Percentiles rank a stretch among this genome's conserved stretches.
Evolutionary conservation across 2,888 invertebrate species (phyloP).

Genomic region (Crocallis elinguaria): DNA sequence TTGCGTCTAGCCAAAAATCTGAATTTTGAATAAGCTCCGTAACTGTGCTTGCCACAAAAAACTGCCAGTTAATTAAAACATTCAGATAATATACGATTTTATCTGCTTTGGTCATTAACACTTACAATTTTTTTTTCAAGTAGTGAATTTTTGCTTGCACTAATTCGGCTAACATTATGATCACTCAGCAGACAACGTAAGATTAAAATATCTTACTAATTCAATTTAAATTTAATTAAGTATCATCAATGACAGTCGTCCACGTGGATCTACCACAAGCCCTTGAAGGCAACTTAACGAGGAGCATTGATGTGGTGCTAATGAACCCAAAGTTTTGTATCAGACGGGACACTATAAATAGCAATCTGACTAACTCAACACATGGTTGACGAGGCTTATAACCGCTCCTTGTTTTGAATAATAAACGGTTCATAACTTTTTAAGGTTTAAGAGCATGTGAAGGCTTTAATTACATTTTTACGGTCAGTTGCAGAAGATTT

Average conservation of each 20-base stretch:
- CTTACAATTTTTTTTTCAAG: too few relatives aligned
- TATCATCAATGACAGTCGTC: neutral
- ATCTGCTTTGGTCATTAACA: too few relatives aligned
- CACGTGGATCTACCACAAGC: conserved; percentile 7
- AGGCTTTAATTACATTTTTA: neutral
- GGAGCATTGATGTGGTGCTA: conserved; percentile 49
- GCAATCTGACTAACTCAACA: conserved; percentile 69
- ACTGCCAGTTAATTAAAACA: conserved; percentile 11
- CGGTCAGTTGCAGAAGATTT: neutral
- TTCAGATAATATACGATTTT: neutral
- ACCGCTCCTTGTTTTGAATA: conserved; percentile 51
- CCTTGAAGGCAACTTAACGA: conserved; percentile 24
- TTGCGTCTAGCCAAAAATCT: conserved; percentile 34
- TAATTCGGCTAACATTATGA: too few relatives aligned
- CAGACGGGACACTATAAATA: conserved; percentile 66
- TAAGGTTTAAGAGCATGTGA: conserved; percentile 5
- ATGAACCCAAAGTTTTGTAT: conserved; percentile 62
- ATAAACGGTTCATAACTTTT: conserved; percentile 38
- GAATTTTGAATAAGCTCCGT: conserved; percentile 33
- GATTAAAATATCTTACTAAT: too few relatives aligned
- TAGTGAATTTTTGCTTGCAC: too few relatives aligned
- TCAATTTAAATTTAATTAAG: too few relatives aligned
- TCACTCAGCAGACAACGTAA: too few relatives aligned
- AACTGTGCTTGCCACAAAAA: conserved; percentile 29
- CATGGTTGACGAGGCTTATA: conserved; percentile 66